These are phyloP conservation scores for Montipora cactus DNA, from an alignment of 64 coral and sea anemone genomes.

Conservation along the genomic window DNA sequence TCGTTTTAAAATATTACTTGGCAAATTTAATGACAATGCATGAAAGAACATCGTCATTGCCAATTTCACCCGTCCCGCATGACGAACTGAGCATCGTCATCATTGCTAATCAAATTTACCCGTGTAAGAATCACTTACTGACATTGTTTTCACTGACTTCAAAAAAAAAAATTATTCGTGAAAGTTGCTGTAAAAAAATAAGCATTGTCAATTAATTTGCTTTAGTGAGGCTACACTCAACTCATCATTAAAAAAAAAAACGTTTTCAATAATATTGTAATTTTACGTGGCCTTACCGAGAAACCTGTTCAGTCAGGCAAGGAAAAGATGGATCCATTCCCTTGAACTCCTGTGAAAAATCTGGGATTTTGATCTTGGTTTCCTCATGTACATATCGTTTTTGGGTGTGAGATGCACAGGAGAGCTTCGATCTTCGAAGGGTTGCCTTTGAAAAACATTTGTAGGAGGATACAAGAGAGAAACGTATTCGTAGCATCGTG, in stretches of 20 bases:
- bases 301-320: slow-evolving; percentile 68
- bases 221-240: no score
- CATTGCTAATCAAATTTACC: no score
- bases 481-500: background rate
- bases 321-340: slow-evolving; percentile 89
- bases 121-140: no score
- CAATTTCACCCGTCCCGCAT: no score
- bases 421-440: slow-evolving; percentile 1
- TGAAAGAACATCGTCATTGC: no score
- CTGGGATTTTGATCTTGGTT: slow-evolving; percentile 65
- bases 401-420: background rate
- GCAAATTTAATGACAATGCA: no score
- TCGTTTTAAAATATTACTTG: no score
- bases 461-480: background rate
- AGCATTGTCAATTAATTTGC: no score
- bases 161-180: no score
- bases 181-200: no score
- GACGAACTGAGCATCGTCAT: no score
- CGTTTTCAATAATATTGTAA: background rate
- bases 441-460: background rate
- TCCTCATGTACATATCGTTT: slow-evolving; percentile 6
- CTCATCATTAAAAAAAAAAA: background rate
- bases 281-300: slow-evolving; percentile 47
- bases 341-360: slow-evolving; percentile 89
- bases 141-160: no score